Conservation (phyloP, 2,797 vertebrate genomes). For the Otus scops region DNA sequence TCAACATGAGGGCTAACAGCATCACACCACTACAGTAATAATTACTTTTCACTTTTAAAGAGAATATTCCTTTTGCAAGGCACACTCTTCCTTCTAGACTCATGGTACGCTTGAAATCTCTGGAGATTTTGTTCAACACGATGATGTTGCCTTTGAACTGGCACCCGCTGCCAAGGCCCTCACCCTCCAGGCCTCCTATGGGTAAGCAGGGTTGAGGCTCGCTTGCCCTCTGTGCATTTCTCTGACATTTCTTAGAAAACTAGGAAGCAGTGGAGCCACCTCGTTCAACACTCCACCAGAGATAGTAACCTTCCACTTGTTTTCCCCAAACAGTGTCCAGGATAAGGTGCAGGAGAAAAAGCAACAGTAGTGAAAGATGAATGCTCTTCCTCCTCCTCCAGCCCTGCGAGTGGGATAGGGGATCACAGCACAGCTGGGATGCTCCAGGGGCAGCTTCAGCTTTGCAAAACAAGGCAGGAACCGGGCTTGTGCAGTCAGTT, state of each 20-base stretch:
- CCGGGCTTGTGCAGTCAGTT: background rate
- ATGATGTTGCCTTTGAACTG: background rate
- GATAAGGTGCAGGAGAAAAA: background rate
- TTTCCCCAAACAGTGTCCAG: background rate
- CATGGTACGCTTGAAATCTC: background rate
- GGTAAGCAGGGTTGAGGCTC: background rate
- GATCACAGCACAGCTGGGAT: rapidly evolving
- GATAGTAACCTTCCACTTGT: background rate
- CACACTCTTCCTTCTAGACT: background rate
- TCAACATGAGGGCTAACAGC: background rate
- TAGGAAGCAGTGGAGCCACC: background rate
- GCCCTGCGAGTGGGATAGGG: background rate
- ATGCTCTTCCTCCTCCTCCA: background rate
- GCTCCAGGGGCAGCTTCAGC: background rate
- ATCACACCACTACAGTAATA: background rate
- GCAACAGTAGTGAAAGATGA: background rate
- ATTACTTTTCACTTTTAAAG: background rate
- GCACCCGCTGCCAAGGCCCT: background rate
- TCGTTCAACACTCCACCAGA: background rate
- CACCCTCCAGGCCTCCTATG: background rate
- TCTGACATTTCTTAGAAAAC: background rate
- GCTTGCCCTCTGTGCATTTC: background rate
- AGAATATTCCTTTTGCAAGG: background rate
- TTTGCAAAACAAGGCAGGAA: background rate
- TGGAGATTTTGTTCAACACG: background rate